phyloP scores from a whole-genome alignment of 2,113 vertebrate species.

The Urocolius indicus region DNA sequence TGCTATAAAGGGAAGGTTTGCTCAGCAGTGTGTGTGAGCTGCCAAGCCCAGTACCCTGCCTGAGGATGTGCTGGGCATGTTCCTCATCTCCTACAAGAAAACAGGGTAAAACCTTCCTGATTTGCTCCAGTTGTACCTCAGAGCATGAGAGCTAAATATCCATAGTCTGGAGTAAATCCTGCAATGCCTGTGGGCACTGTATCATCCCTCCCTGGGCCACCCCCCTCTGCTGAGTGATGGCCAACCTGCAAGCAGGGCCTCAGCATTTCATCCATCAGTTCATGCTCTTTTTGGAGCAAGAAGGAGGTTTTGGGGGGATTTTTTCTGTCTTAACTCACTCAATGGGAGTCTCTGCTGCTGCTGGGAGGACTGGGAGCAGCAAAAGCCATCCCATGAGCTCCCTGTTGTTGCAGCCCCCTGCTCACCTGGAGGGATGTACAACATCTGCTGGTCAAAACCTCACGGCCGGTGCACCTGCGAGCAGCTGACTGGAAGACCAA shows the following conservation, averaged over 20 bases:
- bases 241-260: background rate
- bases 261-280: background rate
- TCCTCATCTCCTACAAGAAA: background rate
- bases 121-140: background rate
- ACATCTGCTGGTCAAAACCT: constrained; percentile 91
- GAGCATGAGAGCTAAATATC: background rate
- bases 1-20: background rate
- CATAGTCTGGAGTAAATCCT: background rate
- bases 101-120: background rate
- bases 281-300: background rate
- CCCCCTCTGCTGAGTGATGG: background rate
- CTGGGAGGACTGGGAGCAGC: background rate
- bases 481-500: constrained; percentile 92
- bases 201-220: background rate
- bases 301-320: accelerated
- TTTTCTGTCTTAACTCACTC: background rate
- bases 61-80: background rate
- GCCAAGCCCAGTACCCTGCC: accelerated
- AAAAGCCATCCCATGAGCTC: background rate
- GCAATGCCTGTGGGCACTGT: accelerated
- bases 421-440: constrained; percentile 94
- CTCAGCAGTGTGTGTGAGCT: accelerated
- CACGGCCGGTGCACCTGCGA: constrained; percentile 86
- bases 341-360: background rate
- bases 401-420: constrained; percentile 76